Base-by-base conservation (phyloP, 2,113 vertebrate species). In the Catharus fuscescens region DNA sequence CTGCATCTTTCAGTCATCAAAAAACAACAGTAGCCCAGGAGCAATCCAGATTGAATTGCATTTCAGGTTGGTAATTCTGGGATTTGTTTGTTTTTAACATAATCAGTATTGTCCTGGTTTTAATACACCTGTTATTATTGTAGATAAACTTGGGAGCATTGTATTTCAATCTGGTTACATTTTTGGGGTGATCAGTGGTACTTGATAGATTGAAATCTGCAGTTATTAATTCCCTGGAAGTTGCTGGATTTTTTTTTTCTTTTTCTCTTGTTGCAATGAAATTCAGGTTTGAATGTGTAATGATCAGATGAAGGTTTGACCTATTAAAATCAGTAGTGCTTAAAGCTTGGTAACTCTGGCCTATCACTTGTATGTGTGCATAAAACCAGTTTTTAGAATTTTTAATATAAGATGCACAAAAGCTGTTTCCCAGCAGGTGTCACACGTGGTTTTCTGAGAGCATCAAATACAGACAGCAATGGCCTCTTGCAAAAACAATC, bases 31-130 rank as follows among this genome's bases (percentile, higher is more conserved):
- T 6, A 98, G 98, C 94, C 98, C 98, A 14, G 99, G 99, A 4
- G 98, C 98, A 3, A 98, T 99, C 73, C 99, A 99, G 96, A 98
- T 99, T 23, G 99, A 99, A 54, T 95, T 99, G 32, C 99, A 99
- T 88, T 99, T 99, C 94, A 99, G 99, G 99, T 99, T 96, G 40
- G 88, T 45, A 52, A 38, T 72, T 42, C 26, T 80, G 84, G 70
- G 29, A 32, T 73, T 67, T 26, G 0, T 66, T 66, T 91, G 23
- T 15, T 70, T 81, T 76, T 64, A 40, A 10, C 71, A 6, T 54
- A 15, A 36, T 34, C 28, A 45, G 38, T 20, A 64, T 40, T 86
- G 25, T 44, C 13, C 36, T 61, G 15, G 1, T 25, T 69, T 78
- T 34, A 62, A 10, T 47, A 19, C 9, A 34, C 12, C 26, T 78